A percentile compares a stretch with the other conserved stretches of the same genome.
Evolutionary conservation across 2,888 invertebrate species (phyloP).

Genomic region (Leptinotarsa peninsularis): DNA sequence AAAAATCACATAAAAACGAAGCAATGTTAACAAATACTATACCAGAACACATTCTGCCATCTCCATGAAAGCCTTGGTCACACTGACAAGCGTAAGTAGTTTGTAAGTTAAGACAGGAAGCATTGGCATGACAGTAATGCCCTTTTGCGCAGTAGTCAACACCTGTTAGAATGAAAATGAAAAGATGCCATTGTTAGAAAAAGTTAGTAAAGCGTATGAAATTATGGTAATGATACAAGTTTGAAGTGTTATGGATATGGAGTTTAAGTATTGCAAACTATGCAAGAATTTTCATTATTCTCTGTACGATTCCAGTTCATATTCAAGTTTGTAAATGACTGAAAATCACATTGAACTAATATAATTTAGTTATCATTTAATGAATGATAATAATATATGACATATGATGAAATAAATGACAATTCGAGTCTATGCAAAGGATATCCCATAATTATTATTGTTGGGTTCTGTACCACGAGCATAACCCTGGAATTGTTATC

Average conservation of each 20-base stretch:
- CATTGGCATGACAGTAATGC: constrained; percentile 90
- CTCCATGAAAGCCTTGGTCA: constrained; percentile 89
- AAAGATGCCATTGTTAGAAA: constrained; percentile 47
- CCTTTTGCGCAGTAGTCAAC: constrained; percentile 91
- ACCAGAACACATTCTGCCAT: constrained; percentile 84
- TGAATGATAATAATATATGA: no score
- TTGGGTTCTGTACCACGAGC: no score
- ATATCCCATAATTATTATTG: no score
- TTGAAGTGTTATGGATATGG: neutral
- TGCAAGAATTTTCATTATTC: no score
- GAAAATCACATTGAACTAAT: no score
- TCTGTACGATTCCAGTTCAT: no score
- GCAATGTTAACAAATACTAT: constrained; percentile 50
- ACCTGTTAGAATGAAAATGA: constrained; percentile 69
- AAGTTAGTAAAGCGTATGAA: constrained; percentile 49
- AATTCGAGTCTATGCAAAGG: no score
- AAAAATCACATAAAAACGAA: neutral
- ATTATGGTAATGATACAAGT: neutral
- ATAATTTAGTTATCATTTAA: no score
- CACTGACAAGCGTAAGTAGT: constrained; percentile 93
- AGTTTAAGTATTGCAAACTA: no score
- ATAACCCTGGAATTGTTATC: no score
- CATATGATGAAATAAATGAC: no score
- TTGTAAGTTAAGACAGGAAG: constrained; percentile 90
- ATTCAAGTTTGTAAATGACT: no score